Evolutionary conservation across 2,113 vertebrate species (phyloP).

Genomic region (Zosterops pallidus): DNA sequence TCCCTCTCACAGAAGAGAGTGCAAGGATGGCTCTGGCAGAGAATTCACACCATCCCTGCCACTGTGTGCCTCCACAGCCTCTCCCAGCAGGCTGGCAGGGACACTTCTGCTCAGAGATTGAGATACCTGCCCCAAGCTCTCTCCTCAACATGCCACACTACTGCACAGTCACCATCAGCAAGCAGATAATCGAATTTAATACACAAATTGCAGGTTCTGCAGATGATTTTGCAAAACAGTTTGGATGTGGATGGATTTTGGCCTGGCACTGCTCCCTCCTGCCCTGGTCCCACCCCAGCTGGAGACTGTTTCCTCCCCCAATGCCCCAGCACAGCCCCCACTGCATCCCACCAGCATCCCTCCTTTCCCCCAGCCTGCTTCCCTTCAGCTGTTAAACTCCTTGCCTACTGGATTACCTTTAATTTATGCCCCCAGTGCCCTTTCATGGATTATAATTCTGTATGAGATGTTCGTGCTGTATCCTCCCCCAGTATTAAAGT

Average conservation of each 20-base stretch:
- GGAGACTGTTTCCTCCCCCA: neutral
- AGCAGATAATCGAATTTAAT: fast-evolving
- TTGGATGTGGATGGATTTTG: neutral
- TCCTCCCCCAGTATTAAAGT: constrained; percentile 57
- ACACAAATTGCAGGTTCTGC: neutral
- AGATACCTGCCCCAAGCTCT: neutral
- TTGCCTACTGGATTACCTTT: neutral
- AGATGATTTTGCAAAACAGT: neutral
- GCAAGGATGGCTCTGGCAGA: neutral
- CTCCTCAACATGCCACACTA: fast-evolving
- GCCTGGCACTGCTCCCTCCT: neutral
- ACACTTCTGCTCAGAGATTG: fast-evolving
- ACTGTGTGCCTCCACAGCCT: fast-evolving
- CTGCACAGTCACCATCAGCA: neutral
- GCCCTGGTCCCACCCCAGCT: neutral
- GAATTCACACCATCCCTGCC: fast-evolving
- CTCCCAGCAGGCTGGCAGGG: neutral
- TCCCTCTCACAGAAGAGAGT: neutral
- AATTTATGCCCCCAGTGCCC: constrained; percentile 22
- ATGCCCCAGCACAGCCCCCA: neutral
- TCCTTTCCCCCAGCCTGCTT: neutral
- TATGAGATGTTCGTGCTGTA: constrained; percentile 14
- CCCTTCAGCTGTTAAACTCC: neutral
- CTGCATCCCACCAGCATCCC: neutral
- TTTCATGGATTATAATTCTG: constrained; percentile 59